A percentile compares a stretch with the other conserved stretches of the same genome.
Evolutionary conservation across 2,888 invertebrate species (phyloP).

Genomic region (Heliconius cydno): DNA sequence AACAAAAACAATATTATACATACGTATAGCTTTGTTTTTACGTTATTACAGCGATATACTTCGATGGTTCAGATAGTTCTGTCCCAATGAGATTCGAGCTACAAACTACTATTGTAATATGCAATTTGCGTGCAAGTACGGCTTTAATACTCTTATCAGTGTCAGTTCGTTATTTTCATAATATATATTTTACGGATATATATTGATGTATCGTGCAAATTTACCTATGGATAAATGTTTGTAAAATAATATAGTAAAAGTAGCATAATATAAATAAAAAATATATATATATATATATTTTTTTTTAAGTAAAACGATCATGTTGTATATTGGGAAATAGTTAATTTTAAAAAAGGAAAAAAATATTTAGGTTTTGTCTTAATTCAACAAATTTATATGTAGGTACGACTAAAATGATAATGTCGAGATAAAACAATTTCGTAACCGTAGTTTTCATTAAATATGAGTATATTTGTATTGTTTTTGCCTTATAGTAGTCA

Average conservation of each 20-base stretch:
- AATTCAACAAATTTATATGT: too few relatives aligned
- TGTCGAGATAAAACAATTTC: neutral
- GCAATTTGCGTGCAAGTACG: slow-evolving; percentile 13
- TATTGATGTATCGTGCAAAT: neutral
- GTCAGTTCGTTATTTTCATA: slow-evolving; percentile 19
- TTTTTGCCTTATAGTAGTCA: slow-evolving; percentile 23
- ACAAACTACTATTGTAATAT: slow-evolving; percentile 31
- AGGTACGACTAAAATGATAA: neutral
- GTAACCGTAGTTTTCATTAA: neutral
- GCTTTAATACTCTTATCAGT: neutral
- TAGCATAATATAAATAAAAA: too few relatives aligned
- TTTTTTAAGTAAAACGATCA: neutral
- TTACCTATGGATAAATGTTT: neutral
- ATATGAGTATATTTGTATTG: neutral
- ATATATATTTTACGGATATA: neutral
- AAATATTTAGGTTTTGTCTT: neutral
- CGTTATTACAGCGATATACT: slow-evolving; percentile 40
- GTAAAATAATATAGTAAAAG: neutral
- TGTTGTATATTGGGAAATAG: too few relatives aligned
- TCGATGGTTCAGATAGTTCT: slow-evolving; percentile 58
- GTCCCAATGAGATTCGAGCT: slow-evolving; percentile 43
- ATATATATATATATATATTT: too few relatives aligned
- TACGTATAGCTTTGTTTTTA: neutral
- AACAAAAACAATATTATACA: too few relatives aligned
- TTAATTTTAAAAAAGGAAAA: neutral